These are phyloP conservation scores for Hypselothyrea guttata DNA, from an alignment of 2,888 invertebrate genomes.

Conservation along the genomic window DNA sequence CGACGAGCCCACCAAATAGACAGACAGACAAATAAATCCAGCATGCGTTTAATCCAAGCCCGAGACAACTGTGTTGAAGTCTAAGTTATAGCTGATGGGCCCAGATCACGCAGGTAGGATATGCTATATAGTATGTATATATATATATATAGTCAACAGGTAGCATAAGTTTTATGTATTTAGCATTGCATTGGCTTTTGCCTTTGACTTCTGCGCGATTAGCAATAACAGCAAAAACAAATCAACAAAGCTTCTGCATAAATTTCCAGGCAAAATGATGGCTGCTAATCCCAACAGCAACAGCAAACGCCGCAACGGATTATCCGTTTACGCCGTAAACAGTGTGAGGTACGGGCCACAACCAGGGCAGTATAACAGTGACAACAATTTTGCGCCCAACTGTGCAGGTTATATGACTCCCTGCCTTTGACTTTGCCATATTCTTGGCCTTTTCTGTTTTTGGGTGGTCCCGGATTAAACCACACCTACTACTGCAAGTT, in stretches of 20 bases:
- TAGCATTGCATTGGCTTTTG: constrained; percentile 18
- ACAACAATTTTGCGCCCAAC: too few relatives aligned
- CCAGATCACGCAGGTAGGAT: neutral
- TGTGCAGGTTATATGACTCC: constrained; percentile 36
- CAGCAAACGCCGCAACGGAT: constrained; percentile 34
- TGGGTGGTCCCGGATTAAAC: constrained; percentile 76
- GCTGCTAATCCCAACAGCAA: constrained; percentile 36
- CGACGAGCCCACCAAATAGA: constrained; percentile 6
- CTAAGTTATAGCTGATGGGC: neutral
- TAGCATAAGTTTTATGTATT: neutral
- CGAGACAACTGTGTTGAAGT: neutral
- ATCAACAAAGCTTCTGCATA: constrained; percentile 52
- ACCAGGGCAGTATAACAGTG: constrained; percentile 55
- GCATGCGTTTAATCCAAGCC: constrained; percentile 1
- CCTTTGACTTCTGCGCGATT: constrained; percentile 64
- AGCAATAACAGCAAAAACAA: constrained; percentile 42
- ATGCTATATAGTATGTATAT: neutral
- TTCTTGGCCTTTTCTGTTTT: constrained; percentile 4
- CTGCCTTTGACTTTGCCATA: too few relatives aligned
- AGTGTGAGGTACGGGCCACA: constrained; percentile 40
- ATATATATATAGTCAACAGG: too few relatives aligned
- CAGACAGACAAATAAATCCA: neutral
- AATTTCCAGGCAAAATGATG: constrained; percentile 42
- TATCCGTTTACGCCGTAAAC: constrained; percentile 24
- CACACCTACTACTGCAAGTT: too few relatives aligned